Conservation (phyloP, 92 coral and sea anemone genomes). For the Epizoanthus rinbou region DNA sequence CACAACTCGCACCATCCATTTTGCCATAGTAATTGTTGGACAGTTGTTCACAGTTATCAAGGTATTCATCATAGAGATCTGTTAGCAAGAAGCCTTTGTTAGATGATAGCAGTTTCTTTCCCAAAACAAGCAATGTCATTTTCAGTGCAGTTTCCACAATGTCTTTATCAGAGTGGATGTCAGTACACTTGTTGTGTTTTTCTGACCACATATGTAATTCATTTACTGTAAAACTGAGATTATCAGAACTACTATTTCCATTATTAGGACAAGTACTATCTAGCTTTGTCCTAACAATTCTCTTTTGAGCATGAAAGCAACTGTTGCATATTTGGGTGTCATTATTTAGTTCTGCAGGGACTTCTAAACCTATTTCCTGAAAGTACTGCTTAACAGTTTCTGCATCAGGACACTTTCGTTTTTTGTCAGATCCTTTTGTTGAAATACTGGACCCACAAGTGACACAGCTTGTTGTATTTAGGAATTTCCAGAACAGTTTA, state of each 20-base stretch:
- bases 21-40: no score
- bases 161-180: background rate
- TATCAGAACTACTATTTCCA: background rate
- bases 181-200: background rate
- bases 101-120: background rate
- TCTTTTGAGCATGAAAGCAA: background rate
- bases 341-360: no score
- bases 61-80: background rate
- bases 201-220: constrained; percentile 1
- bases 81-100: background rate
- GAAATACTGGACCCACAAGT: background rate
- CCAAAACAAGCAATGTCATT: background rate
- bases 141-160: no score
- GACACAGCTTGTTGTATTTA: constrained; percentile 8
- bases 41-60: no score
- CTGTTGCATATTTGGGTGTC: no score
- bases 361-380: no score
- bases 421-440: constrained; percentile 7
- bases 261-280: constrained; percentile 3
- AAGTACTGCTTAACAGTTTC: no score
- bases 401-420: background rate
- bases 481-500: background rate
- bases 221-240: background rate
- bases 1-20: no score
- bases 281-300: constrained; percentile 1